A percentile compares a stretch with the other conserved stretches of the same genome.
These are phyloP conservation scores for Patiria miniata DNA, from an alignment of 35 echinoderm and acorn worm genomes.

Conservation along the genomic window DNA sequence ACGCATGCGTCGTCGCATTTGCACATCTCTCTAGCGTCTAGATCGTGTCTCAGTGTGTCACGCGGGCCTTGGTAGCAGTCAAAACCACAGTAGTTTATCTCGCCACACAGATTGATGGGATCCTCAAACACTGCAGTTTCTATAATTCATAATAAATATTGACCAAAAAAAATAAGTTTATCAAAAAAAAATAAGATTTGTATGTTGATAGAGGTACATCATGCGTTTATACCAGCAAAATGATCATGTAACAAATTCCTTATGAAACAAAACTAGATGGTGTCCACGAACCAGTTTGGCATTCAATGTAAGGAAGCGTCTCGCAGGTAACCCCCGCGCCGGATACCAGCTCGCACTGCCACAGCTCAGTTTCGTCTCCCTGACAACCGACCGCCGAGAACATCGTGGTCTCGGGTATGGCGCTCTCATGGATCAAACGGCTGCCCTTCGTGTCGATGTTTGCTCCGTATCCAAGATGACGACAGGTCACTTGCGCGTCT, in stretches of 20 bases:
- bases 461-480: not conserved
- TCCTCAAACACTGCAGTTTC: not conserved
- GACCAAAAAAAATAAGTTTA: too few relatives aligned
- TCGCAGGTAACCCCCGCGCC: not conserved
- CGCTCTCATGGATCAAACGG: not conserved
- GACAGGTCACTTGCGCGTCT: not conserved
- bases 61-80: not conserved
- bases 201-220: too few relatives aligned
- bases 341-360: not conserved
- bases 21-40: not conserved
- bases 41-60: not conserved
- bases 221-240: too few relatives aligned
- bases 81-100: constrained; percentile 2
- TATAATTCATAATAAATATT: too few relatives aligned
- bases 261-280: too few relatives aligned
- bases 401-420: not conserved
- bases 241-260: too few relatives aligned
- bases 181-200: too few relatives aligned
- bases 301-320: not conserved
- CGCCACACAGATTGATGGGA: not conserved
- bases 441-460: not conserved
- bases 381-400: not conserved
- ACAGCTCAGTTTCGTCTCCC: not conserved
- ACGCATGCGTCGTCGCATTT: constrained; percentile 42
- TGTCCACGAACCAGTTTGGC: not conserved